These are phyloP conservation scores for Paracanthobrama guichenoti DNA, from an alignment of 2,113 vertebrate species.

Conservation along the genomic window DNA sequence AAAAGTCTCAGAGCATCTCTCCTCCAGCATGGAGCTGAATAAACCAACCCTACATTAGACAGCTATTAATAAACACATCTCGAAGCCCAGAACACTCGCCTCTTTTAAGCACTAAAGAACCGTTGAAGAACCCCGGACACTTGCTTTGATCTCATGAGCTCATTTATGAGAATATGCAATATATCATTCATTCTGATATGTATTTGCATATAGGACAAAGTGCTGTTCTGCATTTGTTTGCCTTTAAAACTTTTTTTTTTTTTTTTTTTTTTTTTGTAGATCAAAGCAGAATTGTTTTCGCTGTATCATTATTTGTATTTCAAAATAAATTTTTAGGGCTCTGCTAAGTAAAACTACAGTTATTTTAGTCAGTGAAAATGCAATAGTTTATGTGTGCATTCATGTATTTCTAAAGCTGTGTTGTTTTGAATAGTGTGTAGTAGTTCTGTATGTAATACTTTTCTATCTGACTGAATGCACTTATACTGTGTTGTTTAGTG, in stretches of 20 bases:
- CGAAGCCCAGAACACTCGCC: slow-evolving; percentile 28
- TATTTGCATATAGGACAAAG: background rate
- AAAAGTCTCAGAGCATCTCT: slow-evolving; percentile 31
- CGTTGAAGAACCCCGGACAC: slow-evolving; percentile 11
- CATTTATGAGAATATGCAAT: slow-evolving; percentile 6
- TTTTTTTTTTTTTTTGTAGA: background rate
- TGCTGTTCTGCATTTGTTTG: background rate
- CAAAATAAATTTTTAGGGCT: background rate
- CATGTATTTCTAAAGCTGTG: background rate
- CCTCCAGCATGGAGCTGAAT: slow-evolving; percentile 37
- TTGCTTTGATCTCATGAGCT: slow-evolving; percentile 31
- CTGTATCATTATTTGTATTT: background rate
- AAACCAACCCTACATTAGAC: slow-evolving; percentile 51
- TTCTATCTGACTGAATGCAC: background rate
- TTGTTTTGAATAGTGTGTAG: background rate
- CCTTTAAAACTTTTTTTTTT: background rate
- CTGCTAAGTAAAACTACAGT: too few relatives aligned
- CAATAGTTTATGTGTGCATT: background rate
- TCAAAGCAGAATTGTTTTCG: background rate
- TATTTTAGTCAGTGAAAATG: background rate
- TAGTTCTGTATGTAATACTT: slow-evolving; percentile 1
- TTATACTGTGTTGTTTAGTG: background rate
- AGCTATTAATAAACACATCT: slow-evolving; percentile 56
- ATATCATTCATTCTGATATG: background rate
- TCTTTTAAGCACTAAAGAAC: slow-evolving; percentile 42